phyloP scores from a whole-genome alignment of 1,140 invertebrate species.

The Diuraphis noxia region DNA sequence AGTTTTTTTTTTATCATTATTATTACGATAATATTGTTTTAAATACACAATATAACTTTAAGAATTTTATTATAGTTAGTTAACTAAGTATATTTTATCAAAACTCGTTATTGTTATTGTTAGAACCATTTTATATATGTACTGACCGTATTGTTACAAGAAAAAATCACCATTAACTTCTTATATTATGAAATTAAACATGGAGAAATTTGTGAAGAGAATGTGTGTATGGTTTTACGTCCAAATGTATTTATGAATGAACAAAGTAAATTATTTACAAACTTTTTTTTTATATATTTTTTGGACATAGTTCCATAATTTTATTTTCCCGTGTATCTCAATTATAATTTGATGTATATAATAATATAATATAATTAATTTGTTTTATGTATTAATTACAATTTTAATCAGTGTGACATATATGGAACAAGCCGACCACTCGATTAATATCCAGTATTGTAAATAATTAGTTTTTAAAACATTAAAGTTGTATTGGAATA shows the following conservation, averaged over 20 bases:
- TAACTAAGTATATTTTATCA: not conserved
- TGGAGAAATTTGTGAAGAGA: not conserved
- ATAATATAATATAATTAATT: not conserved
- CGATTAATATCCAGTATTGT: not conserved
- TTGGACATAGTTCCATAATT: not conserved
- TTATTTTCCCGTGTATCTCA: not conserved
- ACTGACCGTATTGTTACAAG: not conserved
- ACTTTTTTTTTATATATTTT: not conserved
- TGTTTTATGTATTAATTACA: not conserved
- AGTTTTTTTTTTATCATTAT: not conserved
- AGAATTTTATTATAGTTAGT: not conserved
- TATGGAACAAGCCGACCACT: not conserved
- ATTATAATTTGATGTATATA: not conserved
- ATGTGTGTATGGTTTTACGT: not conserved
- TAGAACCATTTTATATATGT: not conserved
- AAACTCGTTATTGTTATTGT: not conserved
- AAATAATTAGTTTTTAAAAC: constrained; percentile 10
- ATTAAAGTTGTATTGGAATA: not conserved
- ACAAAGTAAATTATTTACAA: not conserved
- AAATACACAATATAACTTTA: not conserved
- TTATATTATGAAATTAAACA: not conserved
- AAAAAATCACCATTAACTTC: not conserved
- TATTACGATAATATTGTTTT: not conserved
- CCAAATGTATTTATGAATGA: not conserved
- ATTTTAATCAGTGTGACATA: not conserved